A percentile compares a stretch with the other conserved stretches of the same genome.
Evolutionary conservation across 2,113 vertebrate genomes (phyloP).

Genomic region (Pedetes capensis): DNA sequence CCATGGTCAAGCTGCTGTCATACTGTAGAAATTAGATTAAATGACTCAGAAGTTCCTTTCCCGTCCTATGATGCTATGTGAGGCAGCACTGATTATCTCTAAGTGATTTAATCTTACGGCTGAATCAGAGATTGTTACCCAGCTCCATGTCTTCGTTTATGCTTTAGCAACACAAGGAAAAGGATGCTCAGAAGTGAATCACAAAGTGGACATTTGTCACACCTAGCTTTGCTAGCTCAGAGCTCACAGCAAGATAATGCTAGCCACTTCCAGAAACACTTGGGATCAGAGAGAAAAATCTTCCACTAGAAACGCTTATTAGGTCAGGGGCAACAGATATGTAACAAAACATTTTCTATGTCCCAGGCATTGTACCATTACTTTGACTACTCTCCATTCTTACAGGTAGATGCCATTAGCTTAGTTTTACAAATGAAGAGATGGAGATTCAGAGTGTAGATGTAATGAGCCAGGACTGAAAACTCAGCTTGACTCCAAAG

Average conservation of each 20-base stretch:
- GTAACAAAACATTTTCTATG: neutral
- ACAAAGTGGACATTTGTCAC: neutral
- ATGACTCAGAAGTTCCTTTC: constrained; percentile 34
- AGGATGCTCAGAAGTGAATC: neutral
- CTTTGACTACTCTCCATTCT: neutral
- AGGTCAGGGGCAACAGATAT: no score
- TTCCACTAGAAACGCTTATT: no score
- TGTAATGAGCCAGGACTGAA: neutral
- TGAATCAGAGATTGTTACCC: neutral
- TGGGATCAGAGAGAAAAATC: neutral
- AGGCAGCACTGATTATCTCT: neutral
- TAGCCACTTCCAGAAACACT: neutral
- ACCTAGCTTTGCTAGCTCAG: neutral
- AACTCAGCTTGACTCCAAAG: neutral
- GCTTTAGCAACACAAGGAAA: neutral
- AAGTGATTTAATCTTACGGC: neutral
- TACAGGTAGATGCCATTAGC: neutral
- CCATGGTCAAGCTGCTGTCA: neutral
- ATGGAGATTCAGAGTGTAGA: neutral
- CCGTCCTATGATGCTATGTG: neutral
- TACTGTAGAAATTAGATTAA: neutral
- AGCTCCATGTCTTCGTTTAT: neutral
- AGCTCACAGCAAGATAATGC: neutral
- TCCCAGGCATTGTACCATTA: neutral
- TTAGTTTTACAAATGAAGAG: neutral